Conservation (phyloP, 2,113 vertebrate species). For the Aythya baeri region DNA sequence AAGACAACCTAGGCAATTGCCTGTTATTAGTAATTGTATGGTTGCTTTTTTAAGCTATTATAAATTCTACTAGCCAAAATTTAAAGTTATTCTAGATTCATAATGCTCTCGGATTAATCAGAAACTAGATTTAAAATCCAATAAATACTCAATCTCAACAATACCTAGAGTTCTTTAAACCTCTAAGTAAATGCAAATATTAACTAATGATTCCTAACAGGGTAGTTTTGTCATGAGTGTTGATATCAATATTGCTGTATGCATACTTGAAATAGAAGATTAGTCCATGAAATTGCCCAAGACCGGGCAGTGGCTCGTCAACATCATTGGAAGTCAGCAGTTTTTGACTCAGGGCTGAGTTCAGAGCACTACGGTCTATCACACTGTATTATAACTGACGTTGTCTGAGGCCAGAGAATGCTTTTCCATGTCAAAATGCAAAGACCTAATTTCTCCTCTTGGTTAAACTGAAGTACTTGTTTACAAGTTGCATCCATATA, state of each 20-base stretch:
- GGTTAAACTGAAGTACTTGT: neutral
- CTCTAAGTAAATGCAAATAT: neutral
- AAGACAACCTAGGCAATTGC: neutral
- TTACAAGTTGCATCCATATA: neutral
- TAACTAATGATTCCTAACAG: neutral
- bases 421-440: neutral
- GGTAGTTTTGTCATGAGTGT: neutral
- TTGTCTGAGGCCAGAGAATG: neutral
- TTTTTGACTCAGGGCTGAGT: neutral
- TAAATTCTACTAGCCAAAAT: neutral
- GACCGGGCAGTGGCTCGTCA: neutral
- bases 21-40: neutral
- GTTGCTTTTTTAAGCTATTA: neutral
- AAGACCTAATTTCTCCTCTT: neutral
- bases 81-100: neutral
- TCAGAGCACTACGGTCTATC: neutral
- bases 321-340: neutral
- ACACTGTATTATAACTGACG: neutral
- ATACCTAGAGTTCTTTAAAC: neutral
- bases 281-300: neutral
- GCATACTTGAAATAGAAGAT: neutral
- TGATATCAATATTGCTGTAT: neutral
- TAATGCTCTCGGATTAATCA: neutral
- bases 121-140: neutral
- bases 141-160: neutral